Base-by-base conservation (phyloP, 2,888 invertebrate species). In the Pyrgus malvae region DNA sequence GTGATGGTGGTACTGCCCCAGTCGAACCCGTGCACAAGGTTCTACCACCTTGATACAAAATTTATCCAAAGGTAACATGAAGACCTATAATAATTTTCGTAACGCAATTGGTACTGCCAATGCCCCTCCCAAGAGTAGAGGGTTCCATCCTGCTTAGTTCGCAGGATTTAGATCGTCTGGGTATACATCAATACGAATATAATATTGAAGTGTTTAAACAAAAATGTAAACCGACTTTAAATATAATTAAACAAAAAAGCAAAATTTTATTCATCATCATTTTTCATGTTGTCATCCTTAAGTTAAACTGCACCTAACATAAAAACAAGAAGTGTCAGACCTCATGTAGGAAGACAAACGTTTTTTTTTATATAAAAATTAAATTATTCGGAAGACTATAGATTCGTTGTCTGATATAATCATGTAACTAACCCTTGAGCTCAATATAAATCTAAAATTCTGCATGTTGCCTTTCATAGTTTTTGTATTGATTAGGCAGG, bases 1-100 rank as follows among this genome's bases (percentile, higher is more conserved):
- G 31, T 46, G 46, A 35, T 23, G 46, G 46, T 46, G 46, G 35
- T 46, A 21, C 46, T 35, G 14, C 46, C 46, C 46, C 46, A 46
- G 46, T 7, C 33, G 46, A 35, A 23, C 46, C 33, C 35, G 46
- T 46, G 46, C 46, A 46, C 46, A 0, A 23, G 46, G 19, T 14
- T 19, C 46, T 46, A 35, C 35, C 46, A 46, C 35, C 46, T 35
- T 9, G 21, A 11, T 33, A n/a, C n/a, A n/a, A n/a, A n/a, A n/a
- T n/a, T n/a, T n/a, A n/a, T n/a, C n/a, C n/a, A n/a, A n/a, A n/a
- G n/a, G n/a, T n/a, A n/a, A n/a, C n/a, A n/a, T n/a, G n/a, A n/a
- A n/a, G 25, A 2, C 25, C 25, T 25, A 2, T 8, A 9, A 6
- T 9, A 3, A 25, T 7, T 25, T 3, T 3, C 7, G 7, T 8